Percentiles rank a stretch among this genome's conserved stretches.
Conservation (phyloP, 2,797 vertebrate genomes). For the Kryptopterus vitreolus region DNA sequence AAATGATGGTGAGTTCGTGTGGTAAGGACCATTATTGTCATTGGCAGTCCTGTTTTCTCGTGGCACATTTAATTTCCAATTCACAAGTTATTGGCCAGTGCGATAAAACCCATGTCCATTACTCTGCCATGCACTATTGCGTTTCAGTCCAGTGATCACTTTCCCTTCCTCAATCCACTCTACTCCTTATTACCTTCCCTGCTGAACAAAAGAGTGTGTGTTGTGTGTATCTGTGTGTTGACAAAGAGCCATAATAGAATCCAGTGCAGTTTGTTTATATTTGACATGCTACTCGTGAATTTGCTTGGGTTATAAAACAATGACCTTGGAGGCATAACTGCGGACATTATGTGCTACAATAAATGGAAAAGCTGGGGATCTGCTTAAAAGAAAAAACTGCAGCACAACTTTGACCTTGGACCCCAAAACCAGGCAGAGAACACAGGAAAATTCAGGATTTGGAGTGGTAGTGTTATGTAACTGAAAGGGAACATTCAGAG, state of each 20-base stretch:
- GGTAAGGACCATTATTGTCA: constrained; percentile 21
- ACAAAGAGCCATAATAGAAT: constrained; percentile 6
- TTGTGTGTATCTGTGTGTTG: constrained; percentile 1
- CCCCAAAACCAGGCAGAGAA: background rate
- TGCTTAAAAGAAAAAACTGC: background rate
- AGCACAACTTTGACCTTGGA: background rate
- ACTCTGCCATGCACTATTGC: background rate
- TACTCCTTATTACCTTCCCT: background rate
- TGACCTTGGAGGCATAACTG: background rate
- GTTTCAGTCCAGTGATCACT: background rate
- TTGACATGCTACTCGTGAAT: background rate
- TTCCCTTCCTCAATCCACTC: background rate
- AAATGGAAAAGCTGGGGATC: background rate
- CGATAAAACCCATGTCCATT: constrained; percentile 4
- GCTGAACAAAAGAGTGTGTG: constrained; percentile 16
- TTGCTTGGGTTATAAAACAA: background rate
- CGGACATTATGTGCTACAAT: constrained; percentile 14
- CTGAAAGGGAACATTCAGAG: constrained; percentile 6
- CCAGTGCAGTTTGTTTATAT: background rate
- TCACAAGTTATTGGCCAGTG: background rate
- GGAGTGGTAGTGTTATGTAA: constrained; percentile 25
- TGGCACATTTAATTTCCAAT: constrained; percentile 11
- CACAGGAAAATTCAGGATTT: background rate
- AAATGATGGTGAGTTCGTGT: constrained; percentile 29
- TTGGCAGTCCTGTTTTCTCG: constrained; percentile 5